A percentile compares a stretch with the other conserved stretches of the same genome.
phyloP scores from a whole-genome alignment of 1,140 invertebrate species.

The Hydropsyche tenuis region DNA sequence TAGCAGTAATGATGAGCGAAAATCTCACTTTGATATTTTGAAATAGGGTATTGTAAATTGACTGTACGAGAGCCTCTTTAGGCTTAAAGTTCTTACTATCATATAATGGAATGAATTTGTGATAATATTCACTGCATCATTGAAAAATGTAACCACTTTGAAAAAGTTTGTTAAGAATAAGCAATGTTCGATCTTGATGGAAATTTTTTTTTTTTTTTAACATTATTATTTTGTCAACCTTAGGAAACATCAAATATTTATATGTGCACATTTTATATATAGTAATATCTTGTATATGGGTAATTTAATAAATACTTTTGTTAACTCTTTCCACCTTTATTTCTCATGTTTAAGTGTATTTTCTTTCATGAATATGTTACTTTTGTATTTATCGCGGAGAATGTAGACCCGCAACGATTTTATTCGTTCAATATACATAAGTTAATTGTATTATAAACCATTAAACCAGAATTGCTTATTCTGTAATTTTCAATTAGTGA shows the following conservation, averaged over 20 bases:
- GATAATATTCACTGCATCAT: not conserved
- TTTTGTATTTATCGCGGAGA: too few species aligned
- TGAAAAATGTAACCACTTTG: not conserved
- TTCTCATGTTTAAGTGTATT: too few species aligned
- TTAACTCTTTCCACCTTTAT: too few species aligned
- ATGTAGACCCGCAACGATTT: too few species aligned
- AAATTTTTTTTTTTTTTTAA: not conserved
- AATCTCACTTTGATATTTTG: not conserved
- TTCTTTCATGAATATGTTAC: too few species aligned
- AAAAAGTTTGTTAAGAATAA: slow-evolving; percentile 11
- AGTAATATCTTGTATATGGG: too few species aligned
- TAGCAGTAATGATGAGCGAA: not conserved
- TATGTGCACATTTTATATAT: too few species aligned
- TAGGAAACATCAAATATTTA: too few species aligned
- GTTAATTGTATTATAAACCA: too few species aligned
- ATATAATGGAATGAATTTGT: slow-evolving; percentile 3
- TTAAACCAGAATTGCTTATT: too few species aligned
- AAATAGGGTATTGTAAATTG: not conserved
- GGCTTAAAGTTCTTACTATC: not conserved
- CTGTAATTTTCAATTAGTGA: not conserved
- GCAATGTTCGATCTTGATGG: slow-evolving; percentile 5
- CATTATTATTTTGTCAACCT: not conserved
- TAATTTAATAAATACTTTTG: too few species aligned
- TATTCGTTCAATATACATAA: too few species aligned
- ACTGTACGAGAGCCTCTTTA: not conserved